Percentiles rank a stretch among this genome's conserved stretches.
These are phyloP conservation scores for Platyrinchus mystaceus DNA, from an alignment of 2,797 vertebrate genomes.

Conservation along the genomic window DNA sequence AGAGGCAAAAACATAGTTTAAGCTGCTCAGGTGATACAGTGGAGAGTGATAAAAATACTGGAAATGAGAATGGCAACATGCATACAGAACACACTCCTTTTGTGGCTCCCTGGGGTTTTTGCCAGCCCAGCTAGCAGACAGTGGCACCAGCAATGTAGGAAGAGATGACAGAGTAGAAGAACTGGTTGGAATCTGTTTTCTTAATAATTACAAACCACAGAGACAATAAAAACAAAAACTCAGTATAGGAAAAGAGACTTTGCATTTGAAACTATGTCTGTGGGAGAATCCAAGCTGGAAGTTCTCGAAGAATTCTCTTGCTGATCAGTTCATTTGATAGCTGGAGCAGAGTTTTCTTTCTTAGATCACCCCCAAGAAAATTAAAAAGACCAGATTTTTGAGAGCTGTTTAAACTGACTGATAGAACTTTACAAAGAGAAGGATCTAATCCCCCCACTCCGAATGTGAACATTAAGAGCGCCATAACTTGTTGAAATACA, in stretches of 20 bases:
- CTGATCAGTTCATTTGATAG: not conserved
- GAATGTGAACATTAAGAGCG: not conserved
- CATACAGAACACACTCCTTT: fast-evolving
- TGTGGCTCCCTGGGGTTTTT: not conserved
- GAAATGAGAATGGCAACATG: fast-evolving
- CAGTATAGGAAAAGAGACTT: not conserved
- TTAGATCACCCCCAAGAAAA: not conserved
- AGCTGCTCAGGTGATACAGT: not conserved
- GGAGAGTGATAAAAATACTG: not conserved
- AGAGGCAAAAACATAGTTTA: not conserved
- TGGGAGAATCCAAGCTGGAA: not conserved
- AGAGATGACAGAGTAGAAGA: not conserved
- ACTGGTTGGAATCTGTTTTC: not conserved
- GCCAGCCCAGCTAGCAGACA: not conserved
- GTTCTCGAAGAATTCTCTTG: not conserved
- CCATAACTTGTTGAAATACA: not conserved
- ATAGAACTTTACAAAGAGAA: not conserved
- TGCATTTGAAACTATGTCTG: not conserved
- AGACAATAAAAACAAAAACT: not conserved
- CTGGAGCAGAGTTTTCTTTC: not conserved
- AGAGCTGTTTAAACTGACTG: not conserved
- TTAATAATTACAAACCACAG: conserved; percentile 19
- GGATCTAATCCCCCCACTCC: not conserved
- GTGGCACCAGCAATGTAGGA: not conserved
- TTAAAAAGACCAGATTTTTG: not conserved